phyloP scores from a whole-genome alignment of 2,797 vertebrate genomes.

The Hipposideros larvatus region DNA sequence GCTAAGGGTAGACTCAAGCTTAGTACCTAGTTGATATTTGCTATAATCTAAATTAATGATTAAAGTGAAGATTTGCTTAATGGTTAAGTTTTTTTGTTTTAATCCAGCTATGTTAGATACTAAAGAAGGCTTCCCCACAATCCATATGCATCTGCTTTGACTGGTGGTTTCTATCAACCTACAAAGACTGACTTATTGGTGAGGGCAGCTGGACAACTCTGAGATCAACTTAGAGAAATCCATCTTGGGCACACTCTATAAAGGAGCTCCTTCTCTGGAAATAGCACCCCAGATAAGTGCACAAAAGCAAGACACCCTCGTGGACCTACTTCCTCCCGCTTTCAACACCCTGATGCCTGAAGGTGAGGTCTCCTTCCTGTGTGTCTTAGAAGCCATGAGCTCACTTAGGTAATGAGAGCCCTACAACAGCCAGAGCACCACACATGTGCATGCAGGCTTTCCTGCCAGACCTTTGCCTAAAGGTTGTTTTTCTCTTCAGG shows the following conservation, averaged over 20 bases:
- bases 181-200: conserved; percentile 81
- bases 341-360: conserved; percentile 70
- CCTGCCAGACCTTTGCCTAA: not conserved
- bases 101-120: conserved; percentile 73
- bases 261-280: conserved; percentile 78
- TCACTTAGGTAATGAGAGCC: not conserved
- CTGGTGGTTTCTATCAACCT: conserved; percentile 81
- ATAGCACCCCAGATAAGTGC: conserved; percentile 72
- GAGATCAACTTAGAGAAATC: conserved; percentile 79
- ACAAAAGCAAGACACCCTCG: conserved; percentile 74
- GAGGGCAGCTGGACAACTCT: conserved; percentile 81
- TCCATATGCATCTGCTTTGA: conserved; percentile 72
- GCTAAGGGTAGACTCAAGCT: conserved; percentile 35
- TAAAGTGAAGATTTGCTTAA: conserved; percentile 76
- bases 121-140: conserved; percentile 82
- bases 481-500: not conserved
- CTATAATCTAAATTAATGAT: conserved; percentile 65
- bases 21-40: conserved; percentile 60
- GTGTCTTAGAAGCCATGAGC: conserved; percentile 64
- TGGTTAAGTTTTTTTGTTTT: conserved; percentile 81
- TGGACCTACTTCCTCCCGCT: conserved; percentile 75
- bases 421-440: not conserved
- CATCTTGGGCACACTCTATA: conserved; percentile 75
- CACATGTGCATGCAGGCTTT: not conserved
- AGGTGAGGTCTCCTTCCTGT: conserved; percentile 77